Conservation (phyloP, 1,140 invertebrate genomes). For the Drosophila watanabei region DNA sequence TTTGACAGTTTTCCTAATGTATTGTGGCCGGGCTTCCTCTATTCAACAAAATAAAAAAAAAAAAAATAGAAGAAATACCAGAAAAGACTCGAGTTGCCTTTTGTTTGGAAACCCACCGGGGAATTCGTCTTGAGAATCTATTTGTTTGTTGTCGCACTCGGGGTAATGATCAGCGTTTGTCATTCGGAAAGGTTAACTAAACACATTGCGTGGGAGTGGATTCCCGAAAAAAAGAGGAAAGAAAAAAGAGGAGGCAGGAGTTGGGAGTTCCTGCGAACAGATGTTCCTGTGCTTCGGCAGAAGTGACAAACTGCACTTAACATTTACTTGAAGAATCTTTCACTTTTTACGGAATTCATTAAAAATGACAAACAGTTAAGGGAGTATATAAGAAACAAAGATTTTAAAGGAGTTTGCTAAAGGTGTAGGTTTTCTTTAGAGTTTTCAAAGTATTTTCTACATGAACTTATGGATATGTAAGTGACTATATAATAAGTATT, state of each 20-base stretch:
- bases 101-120: slow-evolving; percentile 54
- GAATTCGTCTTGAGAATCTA: slow-evolving; percentile 69
- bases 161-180: slow-evolving; percentile 65
- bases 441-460: no score
- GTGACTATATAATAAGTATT: background rate
- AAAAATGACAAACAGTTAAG: slow-evolving; percentile 1
- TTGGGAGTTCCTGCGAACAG: slow-evolving; percentile 48
- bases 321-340: slow-evolving; percentile 55
- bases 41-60: slow-evolving; percentile 45
- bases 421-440: background rate
- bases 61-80: slow-evolving; percentile 20
- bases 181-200: slow-evolving; percentile 56
- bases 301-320: slow-evolving; percentile 65
- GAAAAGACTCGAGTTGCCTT: slow-evolving; percentile 57
- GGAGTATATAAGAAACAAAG: background rate
- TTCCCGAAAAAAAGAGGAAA: slow-evolving; percentile 3
- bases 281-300: slow-evolving; percentile 53
- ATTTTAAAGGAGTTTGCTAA: background rate
- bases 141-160: slow-evolving; percentile 75
- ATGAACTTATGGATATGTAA: background rate
- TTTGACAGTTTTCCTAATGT: slow-evolving; percentile 82
- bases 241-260: slow-evolving; percentile 29
- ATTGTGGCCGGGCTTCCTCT: slow-evolving; percentile 67
- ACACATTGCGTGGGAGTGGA: slow-evolving; percentile 66
- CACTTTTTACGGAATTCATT: slow-evolving; percentile 53